Evolutionary conservation across 2,113 vertebrate species (phyloP).

Genomic region (Sterrhoptilus dennistouni): DNA sequence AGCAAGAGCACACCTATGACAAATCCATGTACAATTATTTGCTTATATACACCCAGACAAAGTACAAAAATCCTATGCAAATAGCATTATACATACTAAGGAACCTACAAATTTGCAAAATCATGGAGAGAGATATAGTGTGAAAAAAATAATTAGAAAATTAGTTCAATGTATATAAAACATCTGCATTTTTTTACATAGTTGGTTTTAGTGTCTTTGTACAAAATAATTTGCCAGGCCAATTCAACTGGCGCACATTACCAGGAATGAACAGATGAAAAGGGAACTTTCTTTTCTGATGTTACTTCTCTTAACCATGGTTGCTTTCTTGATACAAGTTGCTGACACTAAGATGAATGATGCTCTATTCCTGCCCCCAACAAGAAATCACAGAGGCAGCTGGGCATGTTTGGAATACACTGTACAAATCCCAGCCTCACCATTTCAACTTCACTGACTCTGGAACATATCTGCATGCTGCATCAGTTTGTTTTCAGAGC

Average conservation of each 20-base stretch:
- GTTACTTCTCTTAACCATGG: neutral
- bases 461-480: neutral
- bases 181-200: neutral
- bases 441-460: neutral
- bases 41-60: neutral
- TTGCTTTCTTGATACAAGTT: neutral
- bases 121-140: neutral
- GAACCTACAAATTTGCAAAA: neutral
- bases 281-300: neutral
- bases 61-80: neutral
- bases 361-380: neutral
- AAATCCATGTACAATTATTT: neutral
- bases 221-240: neutral
- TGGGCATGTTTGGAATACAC: neutral
- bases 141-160: neutral
- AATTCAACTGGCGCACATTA: neutral
- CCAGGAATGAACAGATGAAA: neutral
- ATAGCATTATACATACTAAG: neutral
- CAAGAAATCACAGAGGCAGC: neutral
- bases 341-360: neutral
- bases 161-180: neutral
- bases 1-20: neutral
- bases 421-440: neutral
- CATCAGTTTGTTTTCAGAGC: neutral
- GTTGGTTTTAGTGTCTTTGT: neutral